A percentile compares a stretch with the other conserved stretches of the same genome.
These are phyloP conservation scores for Tadarida brasiliensis DNA, from an alignment of 2,797 vertebrate genomes.

Conservation along the genomic window DNA sequence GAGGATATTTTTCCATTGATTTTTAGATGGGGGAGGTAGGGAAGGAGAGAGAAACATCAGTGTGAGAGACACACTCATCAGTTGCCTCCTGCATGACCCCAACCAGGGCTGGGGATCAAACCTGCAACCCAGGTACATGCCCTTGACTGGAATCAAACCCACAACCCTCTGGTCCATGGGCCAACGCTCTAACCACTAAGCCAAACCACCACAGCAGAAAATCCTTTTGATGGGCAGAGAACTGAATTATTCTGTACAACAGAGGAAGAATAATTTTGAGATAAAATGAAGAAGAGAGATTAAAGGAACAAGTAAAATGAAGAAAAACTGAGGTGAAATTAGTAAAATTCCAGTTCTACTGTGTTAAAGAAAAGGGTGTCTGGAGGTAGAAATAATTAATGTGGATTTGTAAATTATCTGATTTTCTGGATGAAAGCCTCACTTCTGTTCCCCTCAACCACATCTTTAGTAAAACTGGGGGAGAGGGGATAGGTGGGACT, in stretches of 20 bases:
- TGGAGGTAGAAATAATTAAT: not conserved
- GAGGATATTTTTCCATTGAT: too few relatives aligned
- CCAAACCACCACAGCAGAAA: not conserved
- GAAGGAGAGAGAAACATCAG: too few relatives aligned
- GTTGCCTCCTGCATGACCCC: too few relatives aligned
- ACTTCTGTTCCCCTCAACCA: not conserved
- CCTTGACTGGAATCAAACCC: too few relatives aligned
- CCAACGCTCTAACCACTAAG: too few relatives aligned
- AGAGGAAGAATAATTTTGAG: conserved; percentile 2
- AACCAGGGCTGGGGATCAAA: too few relatives aligned
- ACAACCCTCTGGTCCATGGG: too few relatives aligned
- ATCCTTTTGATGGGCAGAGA: not conserved
- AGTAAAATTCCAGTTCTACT: not conserved
- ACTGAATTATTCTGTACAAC: not conserved
- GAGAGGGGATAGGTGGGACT: not conserved
- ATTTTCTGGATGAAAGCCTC: not conserved
- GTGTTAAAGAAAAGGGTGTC: not conserved
- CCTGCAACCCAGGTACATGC: too few relatives aligned
- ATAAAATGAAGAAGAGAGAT: not conserved
- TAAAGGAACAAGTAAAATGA: not conserved
- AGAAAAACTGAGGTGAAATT: not conserved
- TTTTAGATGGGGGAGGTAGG: too few relatives aligned
- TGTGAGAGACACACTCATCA: too few relatives aligned
- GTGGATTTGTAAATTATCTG: not conserved
- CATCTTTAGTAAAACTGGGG: conserved; percentile 20